Evolutionary conservation across 2,888 invertebrate species (phyloP).

Genomic region (Drosophila hamatofila): DNA sequence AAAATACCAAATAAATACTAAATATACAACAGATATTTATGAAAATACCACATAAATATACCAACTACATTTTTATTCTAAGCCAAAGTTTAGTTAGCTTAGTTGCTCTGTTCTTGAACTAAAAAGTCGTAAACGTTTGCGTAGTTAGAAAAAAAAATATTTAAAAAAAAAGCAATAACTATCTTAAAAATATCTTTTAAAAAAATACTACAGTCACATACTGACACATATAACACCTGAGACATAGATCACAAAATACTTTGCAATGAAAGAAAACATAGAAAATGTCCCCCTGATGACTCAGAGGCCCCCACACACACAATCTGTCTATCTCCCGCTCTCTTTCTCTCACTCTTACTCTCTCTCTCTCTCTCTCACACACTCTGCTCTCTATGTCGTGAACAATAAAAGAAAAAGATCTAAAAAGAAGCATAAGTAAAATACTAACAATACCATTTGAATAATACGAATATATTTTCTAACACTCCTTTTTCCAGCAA

Average conservation of each 20-base stretch:
- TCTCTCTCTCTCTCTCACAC: background rate
- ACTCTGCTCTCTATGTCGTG: background rate
- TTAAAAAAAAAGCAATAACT: slow-evolving; percentile 32
- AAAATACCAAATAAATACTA: slow-evolving; percentile 35
- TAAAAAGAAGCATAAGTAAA: slow-evolving; percentile 15
- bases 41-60: slow-evolving; percentile 10
- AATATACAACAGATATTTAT: slow-evolving; percentile 19
- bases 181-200: slow-evolving; percentile 20
- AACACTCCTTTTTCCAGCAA: slow-evolving; percentile 37
- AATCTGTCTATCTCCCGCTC: background rate
- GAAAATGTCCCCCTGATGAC: slow-evolving; percentile 14
- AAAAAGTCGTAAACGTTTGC: slow-evolving; percentile 58
- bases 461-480: slow-evolving; percentile 53
- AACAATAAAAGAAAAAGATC: background rate
- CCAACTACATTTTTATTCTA: slow-evolving; percentile 13
- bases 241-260: slow-evolving; percentile 4
- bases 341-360: background rate
- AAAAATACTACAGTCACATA: slow-evolving; percentile 17
- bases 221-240: slow-evolving; percentile 11
- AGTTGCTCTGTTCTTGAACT: slow-evolving; percentile 58
- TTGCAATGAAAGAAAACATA: slow-evolving; percentile 20
- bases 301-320: background rate
- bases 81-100: slow-evolving; percentile 57
- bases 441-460: slow-evolving; percentile 27
- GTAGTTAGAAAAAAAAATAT: slow-evolving; percentile 56